A percentile compares a stretch with the other conserved stretches of the same genome.
These are phyloP conservation scores for Phengaris arion DNA, from an alignment of 2,888 invertebrate species.

Conservation along the genomic window DNA sequence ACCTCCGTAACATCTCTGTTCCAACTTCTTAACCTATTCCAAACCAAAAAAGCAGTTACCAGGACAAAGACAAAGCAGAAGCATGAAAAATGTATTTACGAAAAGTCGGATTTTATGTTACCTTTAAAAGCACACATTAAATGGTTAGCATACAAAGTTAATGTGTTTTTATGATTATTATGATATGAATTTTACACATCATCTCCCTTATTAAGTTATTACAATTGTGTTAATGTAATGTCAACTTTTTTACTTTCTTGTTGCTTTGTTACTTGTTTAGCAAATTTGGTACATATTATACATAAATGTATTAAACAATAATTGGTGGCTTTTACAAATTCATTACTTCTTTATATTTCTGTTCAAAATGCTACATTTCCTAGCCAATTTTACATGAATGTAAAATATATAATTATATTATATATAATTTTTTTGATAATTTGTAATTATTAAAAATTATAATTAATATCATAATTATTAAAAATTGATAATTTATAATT, in stretches of 20 bases:
- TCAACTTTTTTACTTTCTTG: too few relatives aligned
- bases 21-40: too few relatives aligned
- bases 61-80: neutral
- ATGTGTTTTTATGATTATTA: neutral
- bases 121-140: neutral
- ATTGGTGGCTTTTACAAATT: neutral
- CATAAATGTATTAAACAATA: neutral
- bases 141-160: neutral
- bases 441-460: too few relatives aligned
- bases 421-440: too few relatives aligned
- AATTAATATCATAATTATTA: too few relatives aligned
- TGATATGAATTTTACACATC: neutral
- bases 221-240: neutral
- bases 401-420: too few relatives aligned
- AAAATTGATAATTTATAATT: too few relatives aligned
- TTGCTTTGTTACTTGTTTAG: neutral
- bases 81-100: neutral
- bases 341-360: too few relatives aligned
- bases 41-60: too few relatives aligned
- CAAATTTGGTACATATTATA: neutral
- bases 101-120: neutral
- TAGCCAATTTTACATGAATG: neutral
- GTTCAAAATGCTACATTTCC: neutral
- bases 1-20: too few relatives aligned
- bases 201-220: neutral